These are phyloP conservation scores for Eonycteris spelaea DNA, from an alignment of 2,113 vertebrate genomes.

Conservation along the genomic window DNA sequence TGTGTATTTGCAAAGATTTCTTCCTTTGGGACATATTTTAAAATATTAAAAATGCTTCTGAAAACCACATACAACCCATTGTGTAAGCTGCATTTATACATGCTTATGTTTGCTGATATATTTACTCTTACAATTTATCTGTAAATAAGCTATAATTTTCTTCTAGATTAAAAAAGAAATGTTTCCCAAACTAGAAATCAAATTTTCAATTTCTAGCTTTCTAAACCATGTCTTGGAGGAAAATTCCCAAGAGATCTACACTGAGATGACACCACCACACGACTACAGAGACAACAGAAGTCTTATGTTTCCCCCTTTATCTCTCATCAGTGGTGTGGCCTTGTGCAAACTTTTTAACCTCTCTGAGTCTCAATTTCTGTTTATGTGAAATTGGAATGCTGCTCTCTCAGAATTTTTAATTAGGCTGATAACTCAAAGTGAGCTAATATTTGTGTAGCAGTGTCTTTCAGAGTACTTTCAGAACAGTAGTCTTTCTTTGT, in stretches of 20 bases:
- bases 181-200: neutral
- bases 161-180: neutral
- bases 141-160: neutral
- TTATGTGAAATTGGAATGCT: neutral
- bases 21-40: neutral
- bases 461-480: neutral
- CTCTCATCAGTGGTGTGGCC: neutral
- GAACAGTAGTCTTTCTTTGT: neutral
- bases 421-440: neutral
- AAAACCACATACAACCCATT: neutral
- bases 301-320: neutral
- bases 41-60: neutral
- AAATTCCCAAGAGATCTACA: neutral
- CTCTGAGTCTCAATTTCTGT: neutral
- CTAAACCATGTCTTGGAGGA: neutral
- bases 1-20: neutral
- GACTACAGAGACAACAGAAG: neutral
- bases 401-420: neutral
- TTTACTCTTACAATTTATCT: neutral
- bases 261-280: neutral
- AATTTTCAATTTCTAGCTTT: neutral
- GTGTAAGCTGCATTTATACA: neutral
- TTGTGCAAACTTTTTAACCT: neutral
- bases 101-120: neutral
- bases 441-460: neutral